Conservation (phyloP, 2,797 vertebrate genomes). For the Catamblyrhynchus diadema region DNA sequence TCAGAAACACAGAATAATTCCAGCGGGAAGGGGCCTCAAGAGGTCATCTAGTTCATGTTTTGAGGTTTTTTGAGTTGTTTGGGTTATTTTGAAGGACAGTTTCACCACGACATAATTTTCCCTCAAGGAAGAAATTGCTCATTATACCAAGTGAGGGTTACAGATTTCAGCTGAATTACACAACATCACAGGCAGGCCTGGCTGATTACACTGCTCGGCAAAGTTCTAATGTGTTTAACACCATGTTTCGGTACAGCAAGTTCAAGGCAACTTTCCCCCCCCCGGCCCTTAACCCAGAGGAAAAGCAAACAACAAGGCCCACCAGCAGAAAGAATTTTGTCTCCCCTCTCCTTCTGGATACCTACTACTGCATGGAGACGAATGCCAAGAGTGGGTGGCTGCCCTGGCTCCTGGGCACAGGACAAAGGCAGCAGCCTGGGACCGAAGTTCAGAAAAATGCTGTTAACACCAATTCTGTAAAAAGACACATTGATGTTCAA, state of each 20-base stretch:
- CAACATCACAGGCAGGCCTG: neutral
- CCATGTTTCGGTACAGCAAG: neutral
- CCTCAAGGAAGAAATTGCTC: neutral
- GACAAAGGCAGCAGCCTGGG: neutral
- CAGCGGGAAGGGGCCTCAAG: neutral
- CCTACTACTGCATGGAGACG: fast-evolving
- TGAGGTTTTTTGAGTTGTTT: neutral
- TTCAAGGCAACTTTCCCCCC: neutral
- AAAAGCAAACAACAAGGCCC: neutral
- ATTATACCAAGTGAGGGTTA: neutral
- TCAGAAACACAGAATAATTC: neutral
- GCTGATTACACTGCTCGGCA: neutral
- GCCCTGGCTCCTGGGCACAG: fast-evolving
- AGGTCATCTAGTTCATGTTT: neutral
- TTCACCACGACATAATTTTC: neutral
- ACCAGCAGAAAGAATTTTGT: neutral
- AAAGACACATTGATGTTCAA: neutral
- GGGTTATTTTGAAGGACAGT: neutral
- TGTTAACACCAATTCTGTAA: neutral
- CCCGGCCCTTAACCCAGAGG: neutral
- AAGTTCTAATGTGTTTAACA: neutral
- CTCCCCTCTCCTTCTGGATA: neutral
- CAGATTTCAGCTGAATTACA: neutral
- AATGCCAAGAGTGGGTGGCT: neutral
- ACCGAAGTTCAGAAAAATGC: neutral